Evolutionary conservation across 30 jellyfish, hydroid and myxozoan species (phyloP).

Genomic region (Morbakka virulenta): DNA sequence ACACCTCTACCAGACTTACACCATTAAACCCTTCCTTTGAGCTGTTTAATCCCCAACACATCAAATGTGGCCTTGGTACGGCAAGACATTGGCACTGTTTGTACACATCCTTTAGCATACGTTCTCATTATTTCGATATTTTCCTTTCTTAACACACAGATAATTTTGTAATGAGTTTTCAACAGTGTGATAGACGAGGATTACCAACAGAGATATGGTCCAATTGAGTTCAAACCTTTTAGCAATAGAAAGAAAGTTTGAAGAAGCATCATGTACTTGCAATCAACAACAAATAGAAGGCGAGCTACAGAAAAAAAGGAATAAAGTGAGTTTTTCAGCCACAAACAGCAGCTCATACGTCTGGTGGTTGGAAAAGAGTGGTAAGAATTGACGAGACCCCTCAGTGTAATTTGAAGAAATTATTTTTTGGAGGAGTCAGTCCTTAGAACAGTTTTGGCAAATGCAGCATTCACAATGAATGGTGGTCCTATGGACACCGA

Average conservation of each 20-base stretch:
- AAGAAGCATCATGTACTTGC: neutral
- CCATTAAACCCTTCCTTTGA: neutral
- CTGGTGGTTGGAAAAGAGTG: neutral
- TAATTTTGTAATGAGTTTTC: neutral
- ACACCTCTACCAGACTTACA: neutral
- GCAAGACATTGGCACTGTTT: neutral
- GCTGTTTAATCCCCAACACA: neutral
- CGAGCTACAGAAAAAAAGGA: neutral
- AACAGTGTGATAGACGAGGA: neutral
- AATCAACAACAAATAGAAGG: neutral
- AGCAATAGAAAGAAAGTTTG: neutral
- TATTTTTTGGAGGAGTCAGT: neutral
- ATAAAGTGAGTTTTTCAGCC: neutral
- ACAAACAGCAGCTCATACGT: neutral
- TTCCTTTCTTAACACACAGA: neutral
- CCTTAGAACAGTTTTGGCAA: slow-evolving; percentile 5
- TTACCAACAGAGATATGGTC: neutral
- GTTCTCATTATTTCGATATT: neutral
- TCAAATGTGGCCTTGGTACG: neutral
- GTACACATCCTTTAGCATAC: neutral
- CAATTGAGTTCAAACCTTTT: neutral
- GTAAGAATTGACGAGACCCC: neutral
- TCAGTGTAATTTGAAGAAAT: neutral
- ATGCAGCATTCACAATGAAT: neutral
- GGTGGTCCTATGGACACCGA: slow-evolving; percentile 4